phyloP scores from a whole-genome alignment of 2,113 vertebrate species.

The Tichodroma muraria region DNA sequence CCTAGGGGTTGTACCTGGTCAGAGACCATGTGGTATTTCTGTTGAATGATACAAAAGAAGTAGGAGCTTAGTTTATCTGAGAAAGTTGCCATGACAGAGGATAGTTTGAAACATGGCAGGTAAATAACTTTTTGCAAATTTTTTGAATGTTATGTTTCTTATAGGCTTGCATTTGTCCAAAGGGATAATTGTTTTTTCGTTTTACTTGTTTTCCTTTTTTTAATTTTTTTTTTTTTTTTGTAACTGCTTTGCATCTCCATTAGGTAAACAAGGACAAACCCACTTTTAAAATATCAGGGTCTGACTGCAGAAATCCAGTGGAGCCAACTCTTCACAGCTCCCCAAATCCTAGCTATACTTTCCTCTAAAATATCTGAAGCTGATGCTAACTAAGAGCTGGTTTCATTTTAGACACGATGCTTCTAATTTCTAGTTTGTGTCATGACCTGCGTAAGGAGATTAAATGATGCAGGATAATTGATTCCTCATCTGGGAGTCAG shows the following conservation, averaged over 20 bases:
- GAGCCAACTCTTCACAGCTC: background rate
- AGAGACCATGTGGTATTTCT: background rate
- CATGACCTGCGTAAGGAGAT: conserved; percentile 53
- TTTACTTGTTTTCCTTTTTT: background rate
- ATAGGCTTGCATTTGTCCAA: background rate
- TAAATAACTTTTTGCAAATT: background rate
- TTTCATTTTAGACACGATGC: background rate
- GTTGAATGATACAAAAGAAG: background rate
- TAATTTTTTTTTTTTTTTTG: background rate
- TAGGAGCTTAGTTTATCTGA: background rate
- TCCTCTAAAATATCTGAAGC: background rate
- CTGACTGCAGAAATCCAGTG: background rate
- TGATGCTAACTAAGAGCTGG: background rate
- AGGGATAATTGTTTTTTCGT: too few relatives aligned
- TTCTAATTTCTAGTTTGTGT: conserved; percentile 32
- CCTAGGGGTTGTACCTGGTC: background rate
- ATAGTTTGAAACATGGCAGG: background rate
- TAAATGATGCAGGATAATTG: conserved; percentile 48
- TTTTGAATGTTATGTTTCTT: background rate
- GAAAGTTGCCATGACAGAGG: background rate
- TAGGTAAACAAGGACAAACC: background rate
- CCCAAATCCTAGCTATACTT: background rate
- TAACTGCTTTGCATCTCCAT: background rate
- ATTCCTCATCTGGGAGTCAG: conserved; percentile 51
- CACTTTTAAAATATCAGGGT: background rate